Percentiles rank a stretch among this genome's conserved stretches.
Conservation (phyloP, 2,113 vertebrate species). For the Chaetops frenatus region DNA sequence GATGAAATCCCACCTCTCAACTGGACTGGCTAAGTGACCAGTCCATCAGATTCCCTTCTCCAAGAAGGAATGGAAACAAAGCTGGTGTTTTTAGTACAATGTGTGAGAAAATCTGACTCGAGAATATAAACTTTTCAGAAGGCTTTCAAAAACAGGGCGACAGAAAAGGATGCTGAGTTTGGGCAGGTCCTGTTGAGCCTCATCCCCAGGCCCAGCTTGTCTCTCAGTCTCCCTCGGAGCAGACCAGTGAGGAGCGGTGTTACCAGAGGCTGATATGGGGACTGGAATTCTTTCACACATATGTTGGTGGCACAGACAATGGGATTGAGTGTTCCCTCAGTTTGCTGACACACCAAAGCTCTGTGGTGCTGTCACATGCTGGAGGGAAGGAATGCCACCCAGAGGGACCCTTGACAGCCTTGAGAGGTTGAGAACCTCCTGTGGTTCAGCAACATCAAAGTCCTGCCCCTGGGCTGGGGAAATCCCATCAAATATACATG, state of each 20-base stretch:
- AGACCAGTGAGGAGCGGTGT: not conserved
- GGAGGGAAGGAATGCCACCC: not conserved
- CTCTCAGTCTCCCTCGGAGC: not conserved
- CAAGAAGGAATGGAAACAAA: too few relatives aligned
- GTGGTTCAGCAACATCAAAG: not conserved
- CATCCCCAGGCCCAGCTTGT: accelerated
- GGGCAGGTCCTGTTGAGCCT: not conserved
- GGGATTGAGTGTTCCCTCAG: not conserved
- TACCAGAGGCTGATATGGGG: too few relatives aligned
- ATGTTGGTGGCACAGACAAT: not conserved
- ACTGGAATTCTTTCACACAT: not conserved
- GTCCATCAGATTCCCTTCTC: too few relatives aligned
- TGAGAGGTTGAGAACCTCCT: not conserved
- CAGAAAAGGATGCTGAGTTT: not conserved
- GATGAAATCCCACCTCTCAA: too few relatives aligned
- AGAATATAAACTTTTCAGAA: too few relatives aligned
- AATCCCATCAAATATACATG: not conserved
- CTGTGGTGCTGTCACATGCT: not conserved
- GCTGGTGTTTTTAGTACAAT: too few relatives aligned
- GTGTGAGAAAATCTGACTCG: too few relatives aligned
- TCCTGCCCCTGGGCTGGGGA: not conserved
- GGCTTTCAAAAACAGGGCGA: too few relatives aligned
- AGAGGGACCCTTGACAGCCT: not conserved
- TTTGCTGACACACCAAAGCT: not conserved
- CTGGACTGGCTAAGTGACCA: too few relatives aligned